A percentile compares a stretch with the other conserved stretches of the same genome.
These are phyloP conservation scores for Eulacestoma nigropectus DNA, from an alignment of 2,113 vertebrate genomes.

Conservation along the genomic window DNA sequence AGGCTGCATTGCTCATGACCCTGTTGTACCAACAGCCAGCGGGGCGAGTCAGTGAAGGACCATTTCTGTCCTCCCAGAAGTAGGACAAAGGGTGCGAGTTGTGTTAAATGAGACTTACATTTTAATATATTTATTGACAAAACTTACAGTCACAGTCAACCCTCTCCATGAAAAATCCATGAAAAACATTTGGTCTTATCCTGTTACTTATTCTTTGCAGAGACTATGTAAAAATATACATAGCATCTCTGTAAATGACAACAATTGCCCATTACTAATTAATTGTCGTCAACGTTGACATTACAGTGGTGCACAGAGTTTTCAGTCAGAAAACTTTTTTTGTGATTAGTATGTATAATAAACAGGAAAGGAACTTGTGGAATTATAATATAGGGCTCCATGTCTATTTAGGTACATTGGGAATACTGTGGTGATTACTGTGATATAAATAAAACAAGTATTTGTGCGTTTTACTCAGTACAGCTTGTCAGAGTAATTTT, in stretches of 20 bases:
- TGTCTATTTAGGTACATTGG: not conserved
- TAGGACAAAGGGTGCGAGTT: not conserved
- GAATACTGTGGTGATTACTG: not conserved
- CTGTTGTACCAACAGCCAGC: not conserved
- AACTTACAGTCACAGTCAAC: not conserved
- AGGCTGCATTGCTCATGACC: constrained; percentile 16
- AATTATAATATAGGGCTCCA: constrained; percentile 6
- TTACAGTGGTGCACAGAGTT: not conserved
- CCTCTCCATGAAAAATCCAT: not conserved
- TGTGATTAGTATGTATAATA: not conserved
- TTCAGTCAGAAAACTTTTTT: not conserved
- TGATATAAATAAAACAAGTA: constrained; percentile 1
- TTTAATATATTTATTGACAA: not conserved
- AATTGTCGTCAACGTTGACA: not conserved
- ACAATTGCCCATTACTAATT: not conserved
- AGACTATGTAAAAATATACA: not conserved
- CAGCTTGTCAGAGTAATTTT: not conserved
- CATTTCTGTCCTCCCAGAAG: not conserved
- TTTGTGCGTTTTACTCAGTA: not conserved
- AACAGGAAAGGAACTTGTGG: not conserved
- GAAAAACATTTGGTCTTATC: not conserved
- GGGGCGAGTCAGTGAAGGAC: not conserved
- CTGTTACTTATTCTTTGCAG: not conserved
- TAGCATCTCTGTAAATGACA: not conserved
- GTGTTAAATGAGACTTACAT: not conserved